These are phyloP conservation scores for Athalia rosae DNA, from an alignment of 2,888 invertebrate genomes.

Conservation along the genomic window DNA sequence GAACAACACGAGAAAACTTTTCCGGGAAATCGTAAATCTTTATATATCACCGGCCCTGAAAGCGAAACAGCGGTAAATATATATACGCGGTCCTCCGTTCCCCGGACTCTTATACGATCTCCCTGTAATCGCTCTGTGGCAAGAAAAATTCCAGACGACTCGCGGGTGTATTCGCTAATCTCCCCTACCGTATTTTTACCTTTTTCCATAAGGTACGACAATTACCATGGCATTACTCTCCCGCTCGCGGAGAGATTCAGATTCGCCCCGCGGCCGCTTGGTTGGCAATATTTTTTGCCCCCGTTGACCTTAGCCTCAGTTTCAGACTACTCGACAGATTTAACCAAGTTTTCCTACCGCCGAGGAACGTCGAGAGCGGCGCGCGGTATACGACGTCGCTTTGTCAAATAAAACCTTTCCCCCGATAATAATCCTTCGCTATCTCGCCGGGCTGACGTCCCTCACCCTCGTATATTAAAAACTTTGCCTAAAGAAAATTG, in stretches of 20 bases:
- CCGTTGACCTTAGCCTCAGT: background rate
- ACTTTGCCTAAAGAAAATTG: constrained; percentile 1
- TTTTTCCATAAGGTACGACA: constrained; percentile 8
- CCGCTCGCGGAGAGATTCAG: background rate
- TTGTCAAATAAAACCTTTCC: constrained; percentile 2
- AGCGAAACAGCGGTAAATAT: constrained; percentile 7
- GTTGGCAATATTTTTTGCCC: background rate
- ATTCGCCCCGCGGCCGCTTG: background rate
- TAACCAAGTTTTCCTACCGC: background rate
- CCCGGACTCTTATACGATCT: background rate
- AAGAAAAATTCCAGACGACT: constrained; percentile 29
- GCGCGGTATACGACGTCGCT: background rate
- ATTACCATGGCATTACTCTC: background rate
- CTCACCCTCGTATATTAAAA: constrained; percentile 9
- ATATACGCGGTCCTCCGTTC: constrained; percentile 10
- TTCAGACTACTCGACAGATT: constrained; percentile 7
- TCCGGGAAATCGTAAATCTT: constrained; percentile 30
- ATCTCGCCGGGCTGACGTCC: background rate
- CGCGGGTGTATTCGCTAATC: constrained; percentile 20
- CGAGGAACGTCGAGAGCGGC: too few relatives aligned
- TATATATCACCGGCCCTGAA: constrained; percentile 18
- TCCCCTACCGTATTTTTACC: constrained; percentile 1
- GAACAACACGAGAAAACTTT: constrained; percentile 19
- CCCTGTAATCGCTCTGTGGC: constrained; percentile 1
- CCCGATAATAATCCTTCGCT: background rate